Conservation (phyloP, 2,888 invertebrate genomes). For the Heliconius hortense region DNA sequence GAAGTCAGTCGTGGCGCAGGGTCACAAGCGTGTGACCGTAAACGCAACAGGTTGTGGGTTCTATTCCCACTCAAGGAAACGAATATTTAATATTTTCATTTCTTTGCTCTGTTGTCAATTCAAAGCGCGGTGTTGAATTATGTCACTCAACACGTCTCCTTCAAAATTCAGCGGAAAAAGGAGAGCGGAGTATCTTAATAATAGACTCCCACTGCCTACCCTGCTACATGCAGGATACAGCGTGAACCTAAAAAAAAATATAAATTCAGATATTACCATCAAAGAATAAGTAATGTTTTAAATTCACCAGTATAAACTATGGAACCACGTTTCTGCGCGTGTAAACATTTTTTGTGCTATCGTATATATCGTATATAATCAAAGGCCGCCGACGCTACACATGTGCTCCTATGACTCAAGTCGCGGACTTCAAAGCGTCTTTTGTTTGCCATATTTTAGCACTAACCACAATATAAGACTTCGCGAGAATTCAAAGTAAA, state of each 20-base stretch:
- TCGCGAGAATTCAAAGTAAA: slow-evolving; percentile 2
- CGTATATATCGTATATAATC: slow-evolving; percentile 51
- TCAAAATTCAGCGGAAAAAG: no score
- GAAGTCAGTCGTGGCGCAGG: not conserved
- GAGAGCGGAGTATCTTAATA: no score
- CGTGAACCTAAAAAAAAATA: no score
- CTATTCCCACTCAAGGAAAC: not conserved
- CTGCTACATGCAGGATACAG: no score
- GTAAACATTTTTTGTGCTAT: slow-evolving; percentile 48
- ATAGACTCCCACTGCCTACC: no score
- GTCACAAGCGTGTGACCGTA: not conserved
- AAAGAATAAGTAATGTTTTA: slow-evolving; percentile 5
- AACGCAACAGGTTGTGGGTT: not conserved
- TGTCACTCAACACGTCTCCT: no score
- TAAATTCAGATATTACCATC: not conserved
- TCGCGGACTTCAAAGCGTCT: slow-evolving; percentile 56
- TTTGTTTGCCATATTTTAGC: slow-evolving; percentile 33
- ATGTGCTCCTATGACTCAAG: slow-evolving; percentile 28
- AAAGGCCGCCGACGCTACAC: slow-evolving; percentile 28
- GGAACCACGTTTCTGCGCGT: slow-evolving; percentile 20
- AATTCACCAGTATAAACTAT: slow-evolving; percentile 13
- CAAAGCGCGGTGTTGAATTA: no score
- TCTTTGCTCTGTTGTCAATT: no score
- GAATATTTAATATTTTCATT: not conserved
- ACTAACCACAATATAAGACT: not conserved